A percentile compares a stretch with the other conserved stretches of the same genome.
phyloP scores from a whole-genome alignment of 2,113 vertebrate species.

The Montifringilla adamsi region DNA sequence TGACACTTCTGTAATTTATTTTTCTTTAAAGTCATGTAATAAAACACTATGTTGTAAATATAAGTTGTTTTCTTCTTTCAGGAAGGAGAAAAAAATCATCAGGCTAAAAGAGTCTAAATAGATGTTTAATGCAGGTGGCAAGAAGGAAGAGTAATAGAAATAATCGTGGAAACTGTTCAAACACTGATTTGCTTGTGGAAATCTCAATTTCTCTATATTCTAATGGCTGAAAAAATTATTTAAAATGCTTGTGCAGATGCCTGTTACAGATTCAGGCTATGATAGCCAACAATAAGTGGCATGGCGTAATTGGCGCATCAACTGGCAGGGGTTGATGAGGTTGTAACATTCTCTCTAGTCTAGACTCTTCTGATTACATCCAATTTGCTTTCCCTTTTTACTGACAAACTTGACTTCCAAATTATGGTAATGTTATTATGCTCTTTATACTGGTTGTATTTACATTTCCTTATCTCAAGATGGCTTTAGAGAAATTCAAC shows the following conservation, averaged over 20 bases:
- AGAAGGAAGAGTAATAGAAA: neutral
- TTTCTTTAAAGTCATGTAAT: slow-evolving; percentile 8
- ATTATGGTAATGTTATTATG: slow-evolving; percentile 46
- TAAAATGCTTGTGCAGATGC: neutral
- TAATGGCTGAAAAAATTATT: neutral
- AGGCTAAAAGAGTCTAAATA: neutral
- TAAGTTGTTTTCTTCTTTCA: neutral
- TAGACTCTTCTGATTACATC: slow-evolving; percentile 36
- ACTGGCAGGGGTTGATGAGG: neutral
- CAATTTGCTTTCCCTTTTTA: slow-evolving; percentile 2
- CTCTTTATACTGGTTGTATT: slow-evolving; percentile 9
- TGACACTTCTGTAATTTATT: slow-evolving; percentile 8
- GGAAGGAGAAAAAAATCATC: neutral
- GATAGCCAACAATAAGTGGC: neutral
- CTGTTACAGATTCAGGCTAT: neutral
- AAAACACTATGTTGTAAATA: neutral
- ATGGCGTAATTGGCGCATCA: neutral
- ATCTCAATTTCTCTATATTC: neutral
- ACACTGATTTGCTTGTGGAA: neutral
- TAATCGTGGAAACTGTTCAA: neutral
- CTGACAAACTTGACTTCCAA: slow-evolving; percentile 32
- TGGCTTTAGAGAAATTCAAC: neutral
- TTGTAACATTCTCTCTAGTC: neutral
- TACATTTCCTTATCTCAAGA: slow-evolving; percentile 4
- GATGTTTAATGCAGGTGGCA: neutral